Evolutionary conservation across 2,113 vertebrate species (phyloP).

Genomic region (Crotophaga sulcirostris): DNA sequence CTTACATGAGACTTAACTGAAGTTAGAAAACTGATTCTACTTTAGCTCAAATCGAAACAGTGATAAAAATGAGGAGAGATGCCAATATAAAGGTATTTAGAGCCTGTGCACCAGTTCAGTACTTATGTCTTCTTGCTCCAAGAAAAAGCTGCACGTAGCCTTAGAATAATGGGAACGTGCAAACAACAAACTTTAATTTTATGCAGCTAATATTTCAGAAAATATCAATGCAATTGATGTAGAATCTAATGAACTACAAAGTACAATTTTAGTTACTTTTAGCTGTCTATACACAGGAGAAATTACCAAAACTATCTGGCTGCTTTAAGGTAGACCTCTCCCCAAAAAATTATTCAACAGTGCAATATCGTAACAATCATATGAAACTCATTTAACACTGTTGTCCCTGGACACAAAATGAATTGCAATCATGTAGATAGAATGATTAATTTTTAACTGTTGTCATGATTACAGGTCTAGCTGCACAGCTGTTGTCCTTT

Average conservation of each 20-base stretch:
- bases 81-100: not conserved
- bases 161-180: not conserved
- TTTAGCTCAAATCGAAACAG: too few relatives aligned
- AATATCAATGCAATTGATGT: not conserved
- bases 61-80: not conserved
- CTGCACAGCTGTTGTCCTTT: not conserved
- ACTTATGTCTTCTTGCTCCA: not conserved
- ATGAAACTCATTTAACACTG: constrained; percentile 4
- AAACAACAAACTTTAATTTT: not conserved
- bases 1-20: too few relatives aligned
- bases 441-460: not conserved
- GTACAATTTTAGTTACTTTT: not conserved
- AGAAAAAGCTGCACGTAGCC: not conserved
- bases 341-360: constrained; percentile 3
- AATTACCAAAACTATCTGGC: not conserved
- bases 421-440: not conserved
- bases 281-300: not conserved
- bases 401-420: not conserved
- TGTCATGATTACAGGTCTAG: not conserved
- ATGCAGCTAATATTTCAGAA: not conserved
- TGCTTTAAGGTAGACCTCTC: not conserved
- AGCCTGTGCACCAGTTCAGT: not conserved
- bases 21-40: too few relatives aligned
- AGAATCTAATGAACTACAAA: not conserved
- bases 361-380: not conserved